Evolutionary conservation across 1,140 invertebrate genomes (phyloP).

Genomic region (Drosophila pseudoobscura): DNA sequence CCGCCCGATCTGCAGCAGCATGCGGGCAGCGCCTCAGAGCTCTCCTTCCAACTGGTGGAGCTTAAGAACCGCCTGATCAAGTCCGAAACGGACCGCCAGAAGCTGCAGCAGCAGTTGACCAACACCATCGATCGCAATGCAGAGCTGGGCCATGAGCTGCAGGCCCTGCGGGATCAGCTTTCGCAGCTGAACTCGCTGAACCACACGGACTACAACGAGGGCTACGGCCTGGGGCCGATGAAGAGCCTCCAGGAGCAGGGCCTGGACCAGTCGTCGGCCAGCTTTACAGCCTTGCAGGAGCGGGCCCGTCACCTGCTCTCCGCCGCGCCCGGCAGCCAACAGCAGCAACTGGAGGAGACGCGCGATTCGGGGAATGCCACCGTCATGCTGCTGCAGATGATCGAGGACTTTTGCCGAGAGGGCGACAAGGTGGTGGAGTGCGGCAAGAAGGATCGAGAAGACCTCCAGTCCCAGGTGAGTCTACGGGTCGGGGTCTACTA

Average conservation of each 20-base stretch:
- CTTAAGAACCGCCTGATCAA: slow-evolving; percentile 84
- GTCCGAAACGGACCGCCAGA: slow-evolving; percentile 85
- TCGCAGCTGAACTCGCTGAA: slow-evolving; percentile 80
- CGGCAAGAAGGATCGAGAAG: slow-evolving; percentile 87
- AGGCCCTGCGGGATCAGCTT: slow-evolving; percentile 85
- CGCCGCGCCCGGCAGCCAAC: slow-evolving; percentile 46
- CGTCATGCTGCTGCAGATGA: slow-evolving; percentile 84
- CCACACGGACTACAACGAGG: slow-evolving; percentile 87
- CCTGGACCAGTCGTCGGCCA: slow-evolving; percentile 57
- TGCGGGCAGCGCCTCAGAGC: slow-evolving; percentile 64
- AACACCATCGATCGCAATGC: slow-evolving; percentile 85
- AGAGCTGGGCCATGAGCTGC: slow-evolving; percentile 84
- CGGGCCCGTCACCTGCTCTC: slow-evolving; percentile 84
- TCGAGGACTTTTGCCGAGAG: slow-evolving; percentile 86
- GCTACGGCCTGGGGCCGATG: slow-evolving; percentile 79
- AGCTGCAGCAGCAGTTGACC: slow-evolving; percentile 85
- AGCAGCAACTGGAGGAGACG: slow-evolving; percentile 54
- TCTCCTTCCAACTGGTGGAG: slow-evolving; percentile 83
- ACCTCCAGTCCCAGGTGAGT: slow-evolving; percentile 89
- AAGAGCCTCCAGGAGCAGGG: slow-evolving; percentile 56
- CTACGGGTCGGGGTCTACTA: neutral
- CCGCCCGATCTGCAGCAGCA: slow-evolving; percentile 71
- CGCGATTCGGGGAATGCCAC: slow-evolving; percentile 82
- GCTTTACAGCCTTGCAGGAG: slow-evolving; percentile 83
- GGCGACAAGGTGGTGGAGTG: slow-evolving; percentile 87